Conservation (phyloP, 1,140 invertebrate species). For the Polypedilum vanderplanki region DNA sequence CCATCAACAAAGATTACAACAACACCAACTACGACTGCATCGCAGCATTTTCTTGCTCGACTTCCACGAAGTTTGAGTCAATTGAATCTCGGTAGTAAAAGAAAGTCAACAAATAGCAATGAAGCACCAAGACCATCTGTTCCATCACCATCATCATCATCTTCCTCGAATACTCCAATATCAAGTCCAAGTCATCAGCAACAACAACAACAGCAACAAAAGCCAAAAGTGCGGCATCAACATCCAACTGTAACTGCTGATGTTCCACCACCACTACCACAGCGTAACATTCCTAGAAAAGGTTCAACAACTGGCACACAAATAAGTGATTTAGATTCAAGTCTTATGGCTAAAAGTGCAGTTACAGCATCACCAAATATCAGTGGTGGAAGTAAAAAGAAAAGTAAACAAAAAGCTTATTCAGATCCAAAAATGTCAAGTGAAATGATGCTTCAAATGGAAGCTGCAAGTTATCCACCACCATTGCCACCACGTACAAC, state of each 20-base stretch:
- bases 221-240: constrained; percentile 23
- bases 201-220: background rate
- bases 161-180: constrained; percentile 35
- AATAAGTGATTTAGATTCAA: constrained; percentile 32
- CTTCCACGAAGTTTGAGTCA: constrained; percentile 51
- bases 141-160: constrained; percentile 31
- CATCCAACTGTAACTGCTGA: constrained; percentile 43
- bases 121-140: constrained; percentile 31
- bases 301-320: constrained; percentile 35
- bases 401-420: constrained; percentile 40
- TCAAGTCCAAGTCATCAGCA: constrained; percentile 29
- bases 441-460: constrained; percentile 44
- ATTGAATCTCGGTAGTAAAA: constrained; percentile 41
- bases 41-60: constrained; percentile 44
- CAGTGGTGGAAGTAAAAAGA: constrained; percentile 35
- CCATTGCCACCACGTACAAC: constrained; percentile 41
- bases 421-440: constrained; percentile 45
- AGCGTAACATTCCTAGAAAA: constrained; percentile 42
- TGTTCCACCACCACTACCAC: constrained; percentile 47
- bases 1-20: constrained; percentile 26
- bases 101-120: constrained; percentile 40
- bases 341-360: background rate
- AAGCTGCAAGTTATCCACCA: constrained; percentile 36
- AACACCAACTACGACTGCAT: constrained; percentile 35
- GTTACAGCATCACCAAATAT: constrained; percentile 30